Evolutionary conservation across 2,888 invertebrate genomes (phyloP).

Genomic region (Piscicola geometra): DNA sequence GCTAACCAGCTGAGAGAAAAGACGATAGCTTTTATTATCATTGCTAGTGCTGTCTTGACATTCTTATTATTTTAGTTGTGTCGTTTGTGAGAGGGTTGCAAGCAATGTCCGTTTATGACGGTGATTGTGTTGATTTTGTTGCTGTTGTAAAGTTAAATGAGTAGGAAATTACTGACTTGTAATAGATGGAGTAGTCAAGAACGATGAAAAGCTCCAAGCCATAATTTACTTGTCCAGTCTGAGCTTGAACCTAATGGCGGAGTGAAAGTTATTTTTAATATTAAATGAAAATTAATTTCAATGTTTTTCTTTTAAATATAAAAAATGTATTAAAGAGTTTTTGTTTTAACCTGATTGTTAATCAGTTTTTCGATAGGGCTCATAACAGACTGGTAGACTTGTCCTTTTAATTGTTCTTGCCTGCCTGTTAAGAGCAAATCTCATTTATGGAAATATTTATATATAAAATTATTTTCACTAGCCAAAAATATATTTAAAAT

Average conservation of each 20-base stretch:
- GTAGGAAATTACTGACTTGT: conserved; percentile 31
- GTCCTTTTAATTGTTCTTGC: too few species aligned
- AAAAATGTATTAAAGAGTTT: too few species aligned
- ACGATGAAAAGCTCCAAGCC: conserved; percentile 36
- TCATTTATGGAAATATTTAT: too few species aligned
- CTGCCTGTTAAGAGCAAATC: too few species aligned
- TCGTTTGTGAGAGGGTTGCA: conserved; percentile 36
- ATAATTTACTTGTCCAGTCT: neutral
- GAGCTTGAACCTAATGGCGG: neutral
- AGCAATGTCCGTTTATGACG: conserved; percentile 9
- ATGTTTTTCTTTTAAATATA: too few species aligned
- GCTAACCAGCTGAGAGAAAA: conserved; percentile 21
- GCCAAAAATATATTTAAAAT: too few species aligned
- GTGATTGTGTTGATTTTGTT: neutral
- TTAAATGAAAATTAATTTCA: too few species aligned
- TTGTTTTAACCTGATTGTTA: too few species aligned
- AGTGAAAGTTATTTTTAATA: too few species aligned
- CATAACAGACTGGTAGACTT: neutral
- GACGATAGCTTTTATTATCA: conserved; percentile 2
- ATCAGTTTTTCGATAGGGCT: conserved; percentile 8
- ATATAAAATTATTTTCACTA: conserved; percentile 10
- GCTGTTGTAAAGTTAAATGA: neutral
- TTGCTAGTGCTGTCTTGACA: neutral
- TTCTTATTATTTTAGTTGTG: conserved; percentile 24
- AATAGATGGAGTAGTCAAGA: conserved; percentile 39